Evolutionary conservation across 2,113 vertebrate species (phyloP), one percentile per base, ranked within the genome.

Genomic region (Gallinago paraguaiae): DNA sequence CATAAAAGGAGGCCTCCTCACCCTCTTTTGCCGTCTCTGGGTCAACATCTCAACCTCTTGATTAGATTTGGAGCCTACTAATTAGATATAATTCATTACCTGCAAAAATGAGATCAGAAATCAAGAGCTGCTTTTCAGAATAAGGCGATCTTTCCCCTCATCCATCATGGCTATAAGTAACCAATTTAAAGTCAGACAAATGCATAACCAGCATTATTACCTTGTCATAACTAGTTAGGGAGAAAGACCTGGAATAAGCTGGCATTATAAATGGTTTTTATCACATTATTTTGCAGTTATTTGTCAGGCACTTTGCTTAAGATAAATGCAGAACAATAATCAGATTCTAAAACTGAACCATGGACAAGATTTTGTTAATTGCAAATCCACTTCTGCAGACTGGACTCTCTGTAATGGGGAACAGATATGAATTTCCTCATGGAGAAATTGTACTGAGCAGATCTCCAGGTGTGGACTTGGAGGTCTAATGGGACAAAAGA

Each of bases 71-170:
- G 98, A 98, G 97, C 97, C 97, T 97, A 97, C 98, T 99, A 99
- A 99, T 99, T 99, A 98, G 99, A 99, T 99, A 99, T 99, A 99
- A 99, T 99, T 99, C 98, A 99, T 99, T 99, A 99, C 99, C 98
- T 98, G 98, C 98, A 98, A 98, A 99, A 99, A 98, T 97, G 98
- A 98, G 98, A 98, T 99, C 98, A 98, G 98, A 99, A 99, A 99
- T 99, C 99, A 99, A 98, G 98, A 98, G 98, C 98, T 98, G 98
- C 98, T 98, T 98, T 98, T 98, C 98, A 97, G 98, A 99, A 99
- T 98, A 98, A 98, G 98, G 99, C 98, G 98, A 98, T 98, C 97
- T 97, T 98, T 96, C 96, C 97, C 96, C 98, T 99, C 99, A 99
- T 99, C 99, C 99, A 99, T 99, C 99, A 99, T 97, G 98, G 97